Evolutionary conservation across 2,797 vertebrate genomes (phyloP), one percentile per base, ranked within the genome.

Genomic region (Synanceia verrucosa): DNA sequence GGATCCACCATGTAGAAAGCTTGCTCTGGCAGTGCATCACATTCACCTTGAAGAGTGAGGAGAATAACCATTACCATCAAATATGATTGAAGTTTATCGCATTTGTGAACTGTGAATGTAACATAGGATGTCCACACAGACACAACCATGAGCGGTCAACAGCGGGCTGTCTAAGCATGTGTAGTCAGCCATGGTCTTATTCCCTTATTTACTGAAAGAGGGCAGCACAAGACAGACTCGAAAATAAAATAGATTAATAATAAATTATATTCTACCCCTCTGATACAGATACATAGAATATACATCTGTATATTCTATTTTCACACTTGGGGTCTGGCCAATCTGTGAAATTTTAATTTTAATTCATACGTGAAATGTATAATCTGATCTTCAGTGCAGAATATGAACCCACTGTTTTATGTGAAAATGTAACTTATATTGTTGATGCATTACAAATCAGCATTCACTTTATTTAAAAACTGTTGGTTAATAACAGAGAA

Each of bases 1-100:
- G 96, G 94, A 43, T 96, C 97, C 87, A 97, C 96, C 96, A 97
- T 97, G 93, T 96, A 97, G 90, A 97, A 97, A 3, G 96, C 95
- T 88, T 97, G 96, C 55, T 98, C 96, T 0, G 96, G 96, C 57
- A 97, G 90, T 61, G 96, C 80, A 67, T 98, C 96, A 23, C 96
- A 96, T 70, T 96, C 94, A 41, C 96, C 96, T 97, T 71, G 3
- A 47, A 16, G 31, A 78, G 21, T 50, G 26, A 75, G 6, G 63
- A 55, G n/a, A 31, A 26, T 11, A 11, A 16, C 2, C 8, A 47
- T 55, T n/a, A 64, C 2, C 0, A 60, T 43, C 12, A 26, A n/a
- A 77, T 28, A 5, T 33, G 8, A 6, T 39, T 31, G 5, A 46
- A 48, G 1, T 26, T 43, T 3, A 68, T 34, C 24, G n/a, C 9